These are phyloP conservation scores for Columba guinea DNA, from an alignment of 2,797 vertebrate species.

Conservation along the genomic window DNA sequence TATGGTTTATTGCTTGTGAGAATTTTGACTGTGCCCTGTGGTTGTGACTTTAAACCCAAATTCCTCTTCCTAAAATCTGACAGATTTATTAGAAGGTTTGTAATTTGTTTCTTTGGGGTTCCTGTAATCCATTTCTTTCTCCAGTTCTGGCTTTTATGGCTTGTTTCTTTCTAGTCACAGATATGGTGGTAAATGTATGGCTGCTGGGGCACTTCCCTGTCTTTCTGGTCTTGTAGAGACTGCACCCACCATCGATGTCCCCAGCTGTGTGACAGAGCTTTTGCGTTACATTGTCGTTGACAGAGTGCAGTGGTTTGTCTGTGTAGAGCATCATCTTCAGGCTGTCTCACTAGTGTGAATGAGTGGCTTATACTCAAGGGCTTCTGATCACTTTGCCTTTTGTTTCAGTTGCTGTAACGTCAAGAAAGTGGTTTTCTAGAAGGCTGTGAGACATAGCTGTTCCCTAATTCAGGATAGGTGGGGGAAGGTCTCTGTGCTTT, in stretches of 20 bases:
- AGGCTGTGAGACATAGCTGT: not conserved
- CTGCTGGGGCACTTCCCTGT: not conserved
- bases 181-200: not conserved
- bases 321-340: not conserved
- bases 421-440: not conserved
- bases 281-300: not conserved
- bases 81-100: not conserved
- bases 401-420: not conserved
- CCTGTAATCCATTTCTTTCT: not conserved
- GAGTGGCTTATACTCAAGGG: not conserved
- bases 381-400: not conserved
- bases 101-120: not conserved
- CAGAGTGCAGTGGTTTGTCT: not conserved
- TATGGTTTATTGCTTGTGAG: not conserved
- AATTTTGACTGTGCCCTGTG: not conserved
- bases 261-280: not conserved
- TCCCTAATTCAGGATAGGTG: not conserved
- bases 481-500: not conserved
- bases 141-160: not conserved
- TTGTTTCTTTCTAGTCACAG: not conserved
- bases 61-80: not conserved
- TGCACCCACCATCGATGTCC: not conserved
- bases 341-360: not conserved
- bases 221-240: not conserved
- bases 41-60: not conserved